Percentiles rank a stretch among this genome's conserved stretches.
Conservation (phyloP, 2,888 invertebrate genomes). For the Omphaloscelis lunosa region DNA sequence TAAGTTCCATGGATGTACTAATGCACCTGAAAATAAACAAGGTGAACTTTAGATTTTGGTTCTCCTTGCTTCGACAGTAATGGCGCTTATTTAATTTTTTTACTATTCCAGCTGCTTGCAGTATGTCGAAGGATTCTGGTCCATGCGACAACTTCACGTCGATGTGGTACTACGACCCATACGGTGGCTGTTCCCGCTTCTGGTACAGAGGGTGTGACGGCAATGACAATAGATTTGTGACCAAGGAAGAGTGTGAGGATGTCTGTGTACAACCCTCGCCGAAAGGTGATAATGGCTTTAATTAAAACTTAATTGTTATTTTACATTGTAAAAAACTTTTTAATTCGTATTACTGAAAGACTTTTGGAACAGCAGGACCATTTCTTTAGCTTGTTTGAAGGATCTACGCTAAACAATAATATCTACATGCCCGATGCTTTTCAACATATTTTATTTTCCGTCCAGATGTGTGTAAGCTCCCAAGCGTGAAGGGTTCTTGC, state of each 20-base stretch:
- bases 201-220: slow-evolving; percentile 98
- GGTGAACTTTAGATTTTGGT: slow-evolving; percentile 77
- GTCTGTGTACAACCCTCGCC: slow-evolving; percentile 94
- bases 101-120: slow-evolving; percentile 91
- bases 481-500: slow-evolving; percentile 96
- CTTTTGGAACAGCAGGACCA: too few species aligned
- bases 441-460: too few species aligned
- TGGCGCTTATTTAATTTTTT: neutral
- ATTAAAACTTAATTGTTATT: too few species aligned
- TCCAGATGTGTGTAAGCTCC: slow-evolving; percentile 93
- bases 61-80: neutral
- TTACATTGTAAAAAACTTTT: too few species aligned
- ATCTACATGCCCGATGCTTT: too few species aligned
- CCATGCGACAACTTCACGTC: slow-evolving; percentile 95
- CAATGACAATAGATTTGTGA: slow-evolving; percentile 96
- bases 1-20: slow-evolving; percentile 95
- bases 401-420: too few species aligned
- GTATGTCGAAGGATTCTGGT: slow-evolving; percentile 94
- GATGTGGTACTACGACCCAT: slow-evolving; percentile 96
- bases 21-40: slow-evolving; percentile 93
- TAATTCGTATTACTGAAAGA: too few species aligned
- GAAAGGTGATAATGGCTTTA: slow-evolving; percentile 68
- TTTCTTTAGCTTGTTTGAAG: too few species aligned
- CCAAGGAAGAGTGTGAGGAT: slow-evolving; percentile 95
- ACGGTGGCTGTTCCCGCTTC: slow-evolving; percentile 97